These are phyloP conservation scores for Neosalanx taihuensis DNA, from an alignment of 2,797 vertebrate species.

Conservation along the genomic window DNA sequence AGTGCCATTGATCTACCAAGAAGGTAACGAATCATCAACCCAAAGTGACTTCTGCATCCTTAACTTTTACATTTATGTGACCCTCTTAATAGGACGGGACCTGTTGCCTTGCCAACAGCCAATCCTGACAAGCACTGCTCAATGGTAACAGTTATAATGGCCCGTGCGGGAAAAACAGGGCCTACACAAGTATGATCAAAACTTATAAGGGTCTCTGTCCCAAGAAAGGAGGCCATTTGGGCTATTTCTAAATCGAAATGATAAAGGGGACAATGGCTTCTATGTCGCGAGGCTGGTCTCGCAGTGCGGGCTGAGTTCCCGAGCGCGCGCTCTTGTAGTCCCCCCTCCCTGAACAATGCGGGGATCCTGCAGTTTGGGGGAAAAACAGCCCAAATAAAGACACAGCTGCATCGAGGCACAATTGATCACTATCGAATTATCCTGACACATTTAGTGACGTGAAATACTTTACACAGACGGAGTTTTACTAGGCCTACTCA, in stretches of 20 bases:
- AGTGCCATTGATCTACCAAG: conserved; percentile 22
- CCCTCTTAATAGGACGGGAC: conserved; percentile 42
- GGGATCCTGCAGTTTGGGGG: conserved; percentile 77
- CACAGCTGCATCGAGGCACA: conserved; percentile 64
- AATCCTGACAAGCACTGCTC: conserved; percentile 68
- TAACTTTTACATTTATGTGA: conserved; percentile 51
- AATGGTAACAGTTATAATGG: conserved; percentile 64
- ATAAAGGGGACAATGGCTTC: conserved; percentile 76
- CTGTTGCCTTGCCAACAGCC: conserved; percentile 60
- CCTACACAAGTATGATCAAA: conserved; percentile 61
- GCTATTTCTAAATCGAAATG: conserved; percentile 72
- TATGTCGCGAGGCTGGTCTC: conserved; percentile 65
- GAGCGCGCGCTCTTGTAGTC: conserved; percentile 60
- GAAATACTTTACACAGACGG: conserved; percentile 43
- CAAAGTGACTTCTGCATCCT: conserved; percentile 35
- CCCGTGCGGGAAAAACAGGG: conserved; percentile 66
- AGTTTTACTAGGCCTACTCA: not conserved
- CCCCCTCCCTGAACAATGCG: conserved; percentile 70
- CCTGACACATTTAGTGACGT: conserved; percentile 62
- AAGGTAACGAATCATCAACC: conserved; percentile 31
- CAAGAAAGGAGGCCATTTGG: conserved; percentile 73
- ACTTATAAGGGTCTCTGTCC: conserved; percentile 73
- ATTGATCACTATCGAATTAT: conserved; percentile 65
- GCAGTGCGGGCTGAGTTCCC: conserved; percentile 74
- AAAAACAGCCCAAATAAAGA: conserved; percentile 78